phyloP scores from a whole-genome alignment of 2,888 invertebrate genomes.

The Spilosoma lubricipeda region DNA sequence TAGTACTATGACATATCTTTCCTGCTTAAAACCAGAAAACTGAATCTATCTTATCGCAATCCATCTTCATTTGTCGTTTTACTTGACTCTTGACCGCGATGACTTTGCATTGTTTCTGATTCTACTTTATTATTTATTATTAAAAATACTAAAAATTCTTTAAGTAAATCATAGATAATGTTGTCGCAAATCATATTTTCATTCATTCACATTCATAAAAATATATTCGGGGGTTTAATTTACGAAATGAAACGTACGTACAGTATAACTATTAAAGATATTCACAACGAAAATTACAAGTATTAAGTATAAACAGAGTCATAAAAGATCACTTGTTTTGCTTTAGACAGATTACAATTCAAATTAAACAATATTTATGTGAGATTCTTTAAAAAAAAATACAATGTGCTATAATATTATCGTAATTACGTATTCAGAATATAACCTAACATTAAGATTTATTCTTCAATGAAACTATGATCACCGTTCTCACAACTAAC shows the following conservation, averaged over 20 bases:
- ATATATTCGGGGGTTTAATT: background rate
- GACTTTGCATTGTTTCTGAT: conserved; percentile 43
- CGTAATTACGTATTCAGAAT: background rate
- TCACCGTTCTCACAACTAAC: conserved; percentile 10
- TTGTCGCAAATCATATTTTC: background rate
- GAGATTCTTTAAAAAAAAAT: background rate
- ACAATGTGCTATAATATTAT: conserved; percentile 4
- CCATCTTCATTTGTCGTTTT: conserved; percentile 3
- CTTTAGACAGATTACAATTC: background rate
- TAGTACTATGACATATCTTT: background rate
- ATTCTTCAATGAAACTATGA: conserved; percentile 13
- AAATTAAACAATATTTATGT: background rate
- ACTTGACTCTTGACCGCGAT: conserved; percentile 14
- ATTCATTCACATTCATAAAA: too few relatives aligned
- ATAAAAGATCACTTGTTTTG: background rate
- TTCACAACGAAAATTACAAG: background rate
- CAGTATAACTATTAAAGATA: background rate
- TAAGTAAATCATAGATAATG: too few relatives aligned
- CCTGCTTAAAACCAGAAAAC: background rate
- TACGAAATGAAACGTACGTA: background rate
- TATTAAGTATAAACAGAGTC: background rate
- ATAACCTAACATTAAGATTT: conserved; percentile 1
- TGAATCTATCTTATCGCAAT: conserved; percentile 11
- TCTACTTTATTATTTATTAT: background rate
- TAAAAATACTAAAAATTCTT: background rate